Percentiles rank a stretch among this genome's conserved stretches.
Conservation (phyloP, 2,113 vertebrate genomes). For the Daphoenositta chrysoptera region DNA sequence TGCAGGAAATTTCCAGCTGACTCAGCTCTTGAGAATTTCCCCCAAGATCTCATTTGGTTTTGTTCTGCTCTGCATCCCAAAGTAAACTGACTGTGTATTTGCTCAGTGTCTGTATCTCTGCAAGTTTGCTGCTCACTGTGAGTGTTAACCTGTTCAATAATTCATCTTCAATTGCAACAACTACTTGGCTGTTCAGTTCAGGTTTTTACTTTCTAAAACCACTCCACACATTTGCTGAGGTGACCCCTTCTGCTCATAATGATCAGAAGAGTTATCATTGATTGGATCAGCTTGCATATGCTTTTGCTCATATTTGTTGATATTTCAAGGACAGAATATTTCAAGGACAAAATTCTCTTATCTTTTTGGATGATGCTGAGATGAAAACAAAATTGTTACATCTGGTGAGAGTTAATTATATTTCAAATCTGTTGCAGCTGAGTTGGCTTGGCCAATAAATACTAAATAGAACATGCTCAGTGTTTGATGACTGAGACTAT, state of each 20-base stretch:
- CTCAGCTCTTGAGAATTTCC: neutral
- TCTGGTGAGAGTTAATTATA: conserved; percentile 1
- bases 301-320: neutral
- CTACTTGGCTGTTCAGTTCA: neutral
- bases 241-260: neutral
- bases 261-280: neutral
- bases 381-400: neutral
- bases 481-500: neutral
- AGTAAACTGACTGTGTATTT: neutral
- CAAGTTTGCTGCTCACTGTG: neutral
- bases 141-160: neutral
- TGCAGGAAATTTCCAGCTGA: neutral
- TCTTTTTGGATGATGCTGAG: neutral
- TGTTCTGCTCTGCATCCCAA: neutral
- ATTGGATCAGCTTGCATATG: neutral
- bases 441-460: neutral
- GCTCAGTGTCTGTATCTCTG: neutral
- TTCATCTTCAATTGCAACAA: neutral
- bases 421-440: neutral
- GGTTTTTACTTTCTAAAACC: neutral
- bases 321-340: conserved; percentile 7
- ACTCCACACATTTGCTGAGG: neutral
- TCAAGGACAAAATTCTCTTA: neutral
- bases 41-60: neutral
- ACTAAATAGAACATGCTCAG: neutral